Evolutionary conservation across 2,797 vertebrate species (phyloP), one percentile per base, ranked within the genome.

Genomic region (Sciaenops ocellatus): DNA sequence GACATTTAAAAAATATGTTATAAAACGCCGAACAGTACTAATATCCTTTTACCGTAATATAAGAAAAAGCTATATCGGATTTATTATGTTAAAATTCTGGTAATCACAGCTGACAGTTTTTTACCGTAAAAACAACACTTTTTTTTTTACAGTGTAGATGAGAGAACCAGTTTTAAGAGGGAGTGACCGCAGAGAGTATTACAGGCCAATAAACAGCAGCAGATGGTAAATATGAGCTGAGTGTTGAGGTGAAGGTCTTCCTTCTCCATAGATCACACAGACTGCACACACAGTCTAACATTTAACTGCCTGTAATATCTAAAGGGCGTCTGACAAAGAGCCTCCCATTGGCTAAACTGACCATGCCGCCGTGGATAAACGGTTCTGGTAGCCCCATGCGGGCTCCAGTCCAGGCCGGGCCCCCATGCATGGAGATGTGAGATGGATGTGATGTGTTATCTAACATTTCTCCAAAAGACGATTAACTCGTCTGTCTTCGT

Each of bases 401-500:
- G 79, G 76, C 67, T 38, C 24, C 4, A 0, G 26, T 30, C 20
- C 51, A 57, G 62, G n/a, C 34, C 0, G 8, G 46, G 42, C 50
- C 76, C 56, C 10, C 38, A 3, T 44, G 41, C 38, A n/a, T 12
- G 3, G 7, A 30, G 61, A 41, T 26, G 68, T 34, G 20, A 30
- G 38, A 38, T 6, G 42, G 12, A 38, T 52, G 28, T 48, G 42
- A 47, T 50, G 34, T 41, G 20, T 38, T 10, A 62, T 56, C 30
- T 17, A 51, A 42, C 62, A 56, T 71, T 77, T 68, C 54, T 66
- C 50, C 3, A 5, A 47, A 52, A 8, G 30, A 47, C 0, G 8
- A 59, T 47, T 28, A 77, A 46, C 80, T 63, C 3, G 1, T 69
- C 69, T 28, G 28, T 73, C 63, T 65, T 65, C 1, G 0, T 44